Percentiles rank a stretch among this genome's conserved stretches.
phyloP scores from a whole-genome alignment of 2,888 invertebrate species.

The Cataglyphis albicans region DNA sequence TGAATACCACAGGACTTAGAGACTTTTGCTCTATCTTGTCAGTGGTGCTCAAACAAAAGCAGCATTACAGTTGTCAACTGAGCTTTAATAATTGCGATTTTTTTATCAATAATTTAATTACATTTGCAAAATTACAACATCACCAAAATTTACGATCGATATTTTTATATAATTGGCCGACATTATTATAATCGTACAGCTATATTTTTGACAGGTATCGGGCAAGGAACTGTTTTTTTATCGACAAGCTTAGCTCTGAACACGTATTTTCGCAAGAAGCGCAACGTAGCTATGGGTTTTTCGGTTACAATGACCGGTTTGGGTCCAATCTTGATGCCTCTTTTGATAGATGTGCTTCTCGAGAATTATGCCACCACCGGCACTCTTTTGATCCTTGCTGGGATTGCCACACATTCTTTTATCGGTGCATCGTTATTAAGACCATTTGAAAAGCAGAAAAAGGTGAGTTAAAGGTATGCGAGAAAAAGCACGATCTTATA shows the following conservation, averaged over 20 bases:
- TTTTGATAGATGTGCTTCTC: slow-evolving; percentile 85
- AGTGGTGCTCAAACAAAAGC: background rate
- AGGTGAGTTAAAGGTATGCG: slow-evolving; percentile 62
- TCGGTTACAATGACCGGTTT: slow-evolving; percentile 86
- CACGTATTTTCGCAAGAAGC: slow-evolving; percentile 86
- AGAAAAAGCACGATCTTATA: background rate
- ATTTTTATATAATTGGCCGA: background rate
- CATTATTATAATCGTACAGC: background rate
- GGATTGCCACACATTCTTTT: slow-evolving; percentile 86
- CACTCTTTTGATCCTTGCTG: slow-evolving; percentile 86
- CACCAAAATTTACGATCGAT: background rate
- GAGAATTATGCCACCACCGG: slow-evolving; percentile 84
- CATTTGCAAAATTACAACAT: background rate
- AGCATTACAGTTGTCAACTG: background rate
- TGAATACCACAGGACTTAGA: background rate
- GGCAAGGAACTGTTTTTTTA: slow-evolving; percentile 86
- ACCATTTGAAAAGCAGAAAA: slow-evolving; percentile 81
- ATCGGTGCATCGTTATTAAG: slow-evolving; percentile 86
- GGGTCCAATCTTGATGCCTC: slow-evolving; percentile 86
- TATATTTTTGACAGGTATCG: slow-evolving; percentile 83
- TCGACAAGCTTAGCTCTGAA: slow-evolving; percentile 86
- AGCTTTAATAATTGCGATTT: background rate
- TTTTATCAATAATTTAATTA: background rate
- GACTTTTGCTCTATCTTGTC: background rate
- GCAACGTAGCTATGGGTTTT: slow-evolving; percentile 86